Evolutionary conservation across 1,140 invertebrate genomes (phyloP).

Genomic region (Gonatopus flavifemur): DNA sequence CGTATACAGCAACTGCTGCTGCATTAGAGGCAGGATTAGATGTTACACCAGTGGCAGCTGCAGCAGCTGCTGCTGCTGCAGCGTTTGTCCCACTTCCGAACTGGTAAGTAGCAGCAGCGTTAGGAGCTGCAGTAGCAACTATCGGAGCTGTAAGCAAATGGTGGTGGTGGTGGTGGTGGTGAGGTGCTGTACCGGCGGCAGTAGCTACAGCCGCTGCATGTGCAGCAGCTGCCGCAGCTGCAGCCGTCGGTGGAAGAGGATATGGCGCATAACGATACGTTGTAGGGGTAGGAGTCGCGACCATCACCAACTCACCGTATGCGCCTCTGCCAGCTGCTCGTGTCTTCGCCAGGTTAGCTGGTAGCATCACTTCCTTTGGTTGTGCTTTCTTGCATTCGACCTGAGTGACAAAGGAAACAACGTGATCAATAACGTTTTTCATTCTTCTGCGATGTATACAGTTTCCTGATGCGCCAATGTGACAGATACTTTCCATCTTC

Average conservation of each 20-base stretch:
- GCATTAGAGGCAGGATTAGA: too few relatives aligned
- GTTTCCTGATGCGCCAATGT: too few relatives aligned
- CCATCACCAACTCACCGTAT: slow-evolving; percentile 94
- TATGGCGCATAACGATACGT: slow-evolving; percentile 68
- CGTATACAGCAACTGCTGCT: slow-evolving; percentile 58
- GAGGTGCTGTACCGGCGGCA: slow-evolving; percentile 40
- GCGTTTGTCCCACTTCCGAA: slow-evolving; percentile 38
- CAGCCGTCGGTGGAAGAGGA: slow-evolving; percentile 48
- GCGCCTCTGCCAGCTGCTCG: slow-evolving; percentile 86
- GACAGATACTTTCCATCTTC: too few relatives aligned
- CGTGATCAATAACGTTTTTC: too few relatives aligned
- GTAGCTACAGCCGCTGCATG: slow-evolving; percentile 51
- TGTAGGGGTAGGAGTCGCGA: slow-evolving; percentile 61
- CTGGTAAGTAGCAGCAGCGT: slow-evolving; percentile 61
- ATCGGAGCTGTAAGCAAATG: slow-evolving; percentile 57
- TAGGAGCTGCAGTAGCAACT: slow-evolving; percentile 50
- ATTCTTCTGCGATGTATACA: too few relatives aligned
- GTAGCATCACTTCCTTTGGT: slow-evolving; percentile 99
- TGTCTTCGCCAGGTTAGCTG: slow-evolving; percentile 90
- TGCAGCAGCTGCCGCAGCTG: slow-evolving; percentile 50
- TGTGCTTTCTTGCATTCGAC: slow-evolving; percentile 99
- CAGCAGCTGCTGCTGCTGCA: slow-evolving; percentile 45
- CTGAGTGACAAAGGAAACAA: too few relatives aligned
- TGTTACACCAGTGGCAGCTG: slow-evolving; percentile 57
- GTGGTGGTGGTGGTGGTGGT: slow-evolving; percentile 56